phyloP scores from a whole-genome alignment of 2,888 invertebrate species.

The Drosophila colorata region DNA sequence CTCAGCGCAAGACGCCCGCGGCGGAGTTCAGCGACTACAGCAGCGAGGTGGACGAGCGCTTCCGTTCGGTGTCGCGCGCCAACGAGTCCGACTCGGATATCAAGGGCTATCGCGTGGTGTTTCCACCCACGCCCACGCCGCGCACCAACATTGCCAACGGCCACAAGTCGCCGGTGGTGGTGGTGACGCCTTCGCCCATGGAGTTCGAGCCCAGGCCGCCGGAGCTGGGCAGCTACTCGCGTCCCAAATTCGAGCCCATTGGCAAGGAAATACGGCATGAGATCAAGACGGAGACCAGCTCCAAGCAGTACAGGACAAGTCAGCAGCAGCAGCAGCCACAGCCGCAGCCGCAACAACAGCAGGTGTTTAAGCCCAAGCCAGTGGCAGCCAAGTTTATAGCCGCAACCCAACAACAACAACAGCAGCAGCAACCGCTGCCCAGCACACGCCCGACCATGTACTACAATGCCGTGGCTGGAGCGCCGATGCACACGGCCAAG shows the following conservation, averaged over 20 bases:
- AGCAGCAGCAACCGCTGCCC: conserved; percentile 79
- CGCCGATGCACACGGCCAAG: conserved; percentile 87
- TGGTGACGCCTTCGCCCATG: conserved; percentile 86
- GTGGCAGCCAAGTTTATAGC: conserved; percentile 85
- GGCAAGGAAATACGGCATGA: conserved; percentile 84
- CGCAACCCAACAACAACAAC: conserved; percentile 84
- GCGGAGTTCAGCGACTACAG: conserved; percentile 89
- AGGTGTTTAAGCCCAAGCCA: conserved; percentile 87
- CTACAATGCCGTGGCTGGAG: conserved; percentile 87
- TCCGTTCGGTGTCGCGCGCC: conserved; percentile 88
- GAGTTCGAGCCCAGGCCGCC: conserved; percentile 87
- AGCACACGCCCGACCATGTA: conserved; percentile 86
- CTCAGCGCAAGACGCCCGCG: conserved; percentile 85
- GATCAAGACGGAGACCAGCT: conserved; percentile 66
- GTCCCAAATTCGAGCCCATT: conserved; percentile 88
- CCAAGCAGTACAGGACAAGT: conserved; percentile 57
- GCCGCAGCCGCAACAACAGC: conserved; percentile 62
- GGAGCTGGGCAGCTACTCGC: conserved; percentile 82
- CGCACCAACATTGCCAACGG: conserved; percentile 85
- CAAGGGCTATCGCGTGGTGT: conserved; percentile 87
- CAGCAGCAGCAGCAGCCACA: conserved; percentile 64
- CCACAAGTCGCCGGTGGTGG: conserved; percentile 86
- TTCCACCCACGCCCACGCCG: conserved; percentile 86
- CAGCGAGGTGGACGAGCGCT: conserved; percentile 89
- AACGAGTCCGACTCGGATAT: conserved; percentile 86